Base-by-base conservation (phyloP, 1,140 invertebrate species). In the Dysdera silvatica region DNA sequence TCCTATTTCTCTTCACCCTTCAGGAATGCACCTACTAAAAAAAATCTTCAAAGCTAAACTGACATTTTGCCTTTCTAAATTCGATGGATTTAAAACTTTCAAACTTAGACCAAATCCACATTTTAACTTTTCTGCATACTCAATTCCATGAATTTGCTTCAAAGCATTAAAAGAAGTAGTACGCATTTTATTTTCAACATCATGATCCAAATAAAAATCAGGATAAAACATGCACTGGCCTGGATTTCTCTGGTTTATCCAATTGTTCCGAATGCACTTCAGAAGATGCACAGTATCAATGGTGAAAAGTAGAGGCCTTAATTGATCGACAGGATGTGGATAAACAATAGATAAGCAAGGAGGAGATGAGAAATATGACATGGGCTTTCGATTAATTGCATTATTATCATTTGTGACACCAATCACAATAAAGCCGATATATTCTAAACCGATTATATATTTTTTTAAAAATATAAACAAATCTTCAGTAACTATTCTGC, bases 341-440 rank as follows among this genome's bases (percentile, higher is more conserved):
- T 63, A 63, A 10, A 56, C 49, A 63, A 23, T 37, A 0, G n/a
- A 0, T n/a, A 56, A 14, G 14, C 24, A 26, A 18, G 52, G 53
- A 40, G 55, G 66, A 37, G 31, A 14, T 16, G 3, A 33, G 55
- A 69, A 66, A 23, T 33, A 58, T 2, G 59, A 33, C 43, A 68
- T 47, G 33, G 51, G 12, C 47, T 69, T 69, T 3, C 60, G 51
- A 58, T 69, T 68, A 14, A 69, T 68, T 20, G 62, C 32, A 57
- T 68, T 68, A 31, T 68, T 66, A 37, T 68, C 63, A 47, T 20
- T 63, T 2, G 68, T 23, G 2, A 69, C 52, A 26, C 33, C 53
- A 1, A 68, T 10, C 16, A 63, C 29, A 8, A 3, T 37, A 23
- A 37, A 54, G 1, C 52, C 33, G 14, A 37, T 54, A 23, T 37